A percentile compares a stretch with the other conserved stretches of the same genome.
Evolutionary conservation across 2,888 invertebrate genomes (phyloP).

Genomic region (Erebia ligea): DNA sequence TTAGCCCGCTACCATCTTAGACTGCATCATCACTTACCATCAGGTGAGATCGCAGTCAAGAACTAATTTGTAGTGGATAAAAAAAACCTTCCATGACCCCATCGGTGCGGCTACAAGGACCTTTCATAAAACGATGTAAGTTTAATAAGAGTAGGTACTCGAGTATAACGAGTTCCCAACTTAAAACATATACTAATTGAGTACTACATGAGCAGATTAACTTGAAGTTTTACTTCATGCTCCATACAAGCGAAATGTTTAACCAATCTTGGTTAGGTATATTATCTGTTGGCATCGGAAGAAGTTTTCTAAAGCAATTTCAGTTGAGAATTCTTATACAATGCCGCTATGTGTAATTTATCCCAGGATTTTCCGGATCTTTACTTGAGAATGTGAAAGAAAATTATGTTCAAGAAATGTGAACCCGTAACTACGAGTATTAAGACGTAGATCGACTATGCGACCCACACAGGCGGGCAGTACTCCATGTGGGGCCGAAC

Average conservation of each 20-base stretch:
- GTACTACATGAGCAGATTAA: neutral
- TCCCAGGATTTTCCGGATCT: neutral
- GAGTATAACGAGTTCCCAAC: too few species aligned
- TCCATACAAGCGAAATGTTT: neutral
- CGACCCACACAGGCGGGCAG: too few species aligned
- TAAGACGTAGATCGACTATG: too few species aligned
- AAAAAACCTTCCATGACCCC: too few species aligned
- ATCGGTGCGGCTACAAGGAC: too few species aligned
- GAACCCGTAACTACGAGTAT: neutral
- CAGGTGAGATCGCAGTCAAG: too few species aligned
- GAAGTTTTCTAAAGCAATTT: neutral
- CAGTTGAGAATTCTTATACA: neutral
- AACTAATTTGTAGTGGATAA: too few species aligned
- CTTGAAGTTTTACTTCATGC: neutral
- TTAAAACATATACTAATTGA: too few species aligned
- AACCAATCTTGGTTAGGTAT: neutral
- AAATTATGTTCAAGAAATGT: neutral
- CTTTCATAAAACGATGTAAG: neutral
- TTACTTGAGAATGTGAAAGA: neutral
- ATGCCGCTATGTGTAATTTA: neutral
- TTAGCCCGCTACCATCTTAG: too few species aligned
- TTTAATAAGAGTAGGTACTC: too few species aligned
- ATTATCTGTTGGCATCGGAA: neutral
- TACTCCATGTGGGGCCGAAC: too few species aligned
- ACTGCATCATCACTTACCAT: too few species aligned